phyloP scores from a whole-genome alignment of 2,888 invertebrate species.

The Mesochorus sp. region DNA sequence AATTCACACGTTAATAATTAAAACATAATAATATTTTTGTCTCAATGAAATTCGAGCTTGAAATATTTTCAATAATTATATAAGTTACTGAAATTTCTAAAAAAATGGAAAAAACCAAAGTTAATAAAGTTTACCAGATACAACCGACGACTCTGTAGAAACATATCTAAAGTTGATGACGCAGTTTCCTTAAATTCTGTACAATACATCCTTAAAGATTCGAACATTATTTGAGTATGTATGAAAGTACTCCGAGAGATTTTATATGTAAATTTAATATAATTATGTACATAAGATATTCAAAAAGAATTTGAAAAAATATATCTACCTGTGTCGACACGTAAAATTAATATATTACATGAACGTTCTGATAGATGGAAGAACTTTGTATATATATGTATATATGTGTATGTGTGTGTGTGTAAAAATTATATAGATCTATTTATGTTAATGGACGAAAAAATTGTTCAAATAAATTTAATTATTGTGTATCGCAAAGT shows the following conservation, averaged over 20 bases:
- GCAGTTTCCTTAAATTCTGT: too few relatives aligned
- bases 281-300: background rate
- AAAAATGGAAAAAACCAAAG: too few relatives aligned
- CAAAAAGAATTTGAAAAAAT: constrained; percentile 34
- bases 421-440: background rate
- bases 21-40: too few relatives aligned
- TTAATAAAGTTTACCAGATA: too few relatives aligned
- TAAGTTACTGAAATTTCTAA: too few relatives aligned
- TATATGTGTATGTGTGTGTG: background rate
- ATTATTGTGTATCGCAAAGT: constrained; percentile 27
- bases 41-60: too few relatives aligned
- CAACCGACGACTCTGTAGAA: too few relatives aligned
- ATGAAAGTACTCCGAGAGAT: constrained; percentile 15
- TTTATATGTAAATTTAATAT: constrained; percentile 24
- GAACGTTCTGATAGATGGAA: background rate
- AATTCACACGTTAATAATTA: too few relatives aligned
- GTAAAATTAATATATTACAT: background rate
- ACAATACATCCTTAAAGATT: too few relatives aligned
- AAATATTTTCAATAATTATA: too few relatives aligned
- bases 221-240: constrained; percentile 47
- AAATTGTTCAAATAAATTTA: constrained; percentile 35
- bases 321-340: background rate
- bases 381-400: background rate
- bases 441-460: constrained; percentile 21
- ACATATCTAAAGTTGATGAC: too few relatives aligned